phyloP scores from a whole-genome alignment of 2,888 invertebrate genomes.

The Amitus sp. region DNA sequence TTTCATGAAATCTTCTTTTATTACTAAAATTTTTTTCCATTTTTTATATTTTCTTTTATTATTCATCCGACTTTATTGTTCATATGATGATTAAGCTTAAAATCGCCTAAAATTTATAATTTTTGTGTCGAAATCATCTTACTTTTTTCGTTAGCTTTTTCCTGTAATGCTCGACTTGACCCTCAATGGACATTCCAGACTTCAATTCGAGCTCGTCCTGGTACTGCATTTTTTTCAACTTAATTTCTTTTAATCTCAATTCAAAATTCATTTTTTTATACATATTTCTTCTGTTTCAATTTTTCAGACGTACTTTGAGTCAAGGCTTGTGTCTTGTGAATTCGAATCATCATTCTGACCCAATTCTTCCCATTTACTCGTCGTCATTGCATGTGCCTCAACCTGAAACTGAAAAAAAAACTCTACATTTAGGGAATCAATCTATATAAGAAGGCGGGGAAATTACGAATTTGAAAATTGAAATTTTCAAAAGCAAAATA shows the following conservation, averaged over 20 bases:
- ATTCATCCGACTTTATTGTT: too few relatives aligned
- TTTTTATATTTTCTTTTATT: too few relatives aligned
- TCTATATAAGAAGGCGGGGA: too few relatives aligned
- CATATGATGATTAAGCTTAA: too few relatives aligned
- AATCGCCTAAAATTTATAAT: neutral
- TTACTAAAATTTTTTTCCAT: too few relatives aligned
- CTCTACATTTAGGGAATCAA: too few relatives aligned
- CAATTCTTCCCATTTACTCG: slow-evolving; percentile 87
- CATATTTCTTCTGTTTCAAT: too few relatives aligned
- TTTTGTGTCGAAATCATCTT: slow-evolving; percentile 17
- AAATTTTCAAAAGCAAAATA: too few relatives aligned
- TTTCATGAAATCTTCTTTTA: too few relatives aligned
- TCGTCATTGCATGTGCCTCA: slow-evolving; percentile 85
- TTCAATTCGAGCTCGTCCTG: slow-evolving; percentile 94
- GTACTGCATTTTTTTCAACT: slow-evolving; percentile 94
- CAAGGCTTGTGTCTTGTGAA: slow-evolving; percentile 66
- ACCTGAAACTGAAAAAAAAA: slow-evolving; percentile 55
- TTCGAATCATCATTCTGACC: slow-evolving; percentile 68
- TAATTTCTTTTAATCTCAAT: slow-evolving; percentile 88
- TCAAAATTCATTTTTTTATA: too few relatives aligned
- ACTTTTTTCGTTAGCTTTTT: slow-evolving; percentile 89
- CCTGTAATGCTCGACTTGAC: slow-evolving; percentile 91
- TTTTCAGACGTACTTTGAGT: slow-evolving; percentile 53
- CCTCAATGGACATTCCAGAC: slow-evolving; percentile 77
- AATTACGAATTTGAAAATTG: too few relatives aligned